Evolutionary conservation across 2,888 invertebrate genomes (phyloP), one percentile per base, ranked within the genome.

Genomic region (Stictocephala bisonia): DNA sequence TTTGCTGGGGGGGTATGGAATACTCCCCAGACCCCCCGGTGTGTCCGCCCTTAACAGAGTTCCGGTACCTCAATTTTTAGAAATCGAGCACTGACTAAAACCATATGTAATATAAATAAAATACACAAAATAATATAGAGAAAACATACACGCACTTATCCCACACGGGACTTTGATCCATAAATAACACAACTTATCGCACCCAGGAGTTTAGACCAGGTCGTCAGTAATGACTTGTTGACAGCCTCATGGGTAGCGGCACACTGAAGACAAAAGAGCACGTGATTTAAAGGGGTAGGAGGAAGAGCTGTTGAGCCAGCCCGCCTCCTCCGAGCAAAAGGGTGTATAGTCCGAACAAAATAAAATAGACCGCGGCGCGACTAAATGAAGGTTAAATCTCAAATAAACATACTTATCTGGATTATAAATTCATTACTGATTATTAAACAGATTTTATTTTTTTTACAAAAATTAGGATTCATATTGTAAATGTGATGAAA

Each of bases 321-420:
- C n/a, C 15, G 15, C n/a, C 44, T 44, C 18, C 44, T 44, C n/a
- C 15, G 3, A n/a, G 18, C 15, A 44, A 44, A n/a, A 44, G 15
- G 15, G 3, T n/a, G 44, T 44, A 44, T 44, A 44, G 15, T 44
- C 44, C 18, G 44, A 15, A 18, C 3, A 44, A 44, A 44, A 44
- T 3, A 44, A 44, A 44, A 44, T 44, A 44, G n/a, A 44, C 44
- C 18, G 44, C 18, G 44, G 18, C 44, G 44, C 7, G 44, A 44
- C 44, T 44, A 44, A 44, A 15, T 44, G 18, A 44, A 44, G 44
- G 44, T 44, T 44, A 44, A 44, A 44, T n/a, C n/a, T n/a, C n/a
- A n/a, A n/a, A n/a, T n/a, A n/a, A n/a, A n/a, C n/a, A n/a, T n/a
- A n/a, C n/a, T n/a, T n/a, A n/a, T n/a, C n/a, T n/a, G n/a, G n/a